Percentiles rank a stretch among this genome's conserved stretches.
phyloP scores from a whole-genome alignment of 2,888 invertebrate species.

The Dryococelus australis region DNA sequence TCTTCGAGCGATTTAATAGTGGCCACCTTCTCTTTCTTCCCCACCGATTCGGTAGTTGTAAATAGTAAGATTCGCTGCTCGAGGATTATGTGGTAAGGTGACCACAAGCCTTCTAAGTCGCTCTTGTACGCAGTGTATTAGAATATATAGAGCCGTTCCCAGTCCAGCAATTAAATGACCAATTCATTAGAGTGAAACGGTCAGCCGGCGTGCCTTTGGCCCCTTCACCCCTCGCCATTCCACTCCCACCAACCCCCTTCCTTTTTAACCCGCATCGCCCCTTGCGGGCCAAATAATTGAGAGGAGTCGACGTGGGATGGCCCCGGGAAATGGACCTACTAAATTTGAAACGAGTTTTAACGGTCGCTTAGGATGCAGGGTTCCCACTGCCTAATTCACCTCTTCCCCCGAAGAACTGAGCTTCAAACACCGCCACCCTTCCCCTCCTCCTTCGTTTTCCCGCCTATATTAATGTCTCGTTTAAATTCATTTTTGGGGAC shows the following conservation, averaged over 20 bases:
- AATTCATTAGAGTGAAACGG: not conserved
- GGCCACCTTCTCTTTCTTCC: too few species aligned
- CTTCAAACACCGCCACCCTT: not conserved
- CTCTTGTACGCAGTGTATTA: not conserved
- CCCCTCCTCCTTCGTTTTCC: not conserved
- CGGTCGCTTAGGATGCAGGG: not conserved
- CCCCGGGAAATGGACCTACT: not conserved
- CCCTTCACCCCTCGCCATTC: not conserved
- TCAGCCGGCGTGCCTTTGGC: not conserved
- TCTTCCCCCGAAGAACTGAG: not conserved
- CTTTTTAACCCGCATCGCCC: not conserved
- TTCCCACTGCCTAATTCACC: not conserved
- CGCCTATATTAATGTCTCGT: not conserved
- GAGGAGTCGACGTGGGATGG: not conserved
- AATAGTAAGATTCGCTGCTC: too few species aligned
- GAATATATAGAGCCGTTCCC: not conserved
- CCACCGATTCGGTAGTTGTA: too few species aligned
- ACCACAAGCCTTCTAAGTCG: not conserved
- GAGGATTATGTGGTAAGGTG: not conserved
- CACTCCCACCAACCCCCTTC: not conserved
- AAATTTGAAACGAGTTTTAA: constrained; percentile 10
- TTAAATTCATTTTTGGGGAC: not conserved
- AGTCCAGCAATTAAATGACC: not conserved
- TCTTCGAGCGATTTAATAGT: too few species aligned
- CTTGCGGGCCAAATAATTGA: not conserved